These are phyloP conservation scores for Poeciliopsis occidentalis DNA, from an alignment of 2,113 vertebrate species.

Conservation along the genomic window DNA sequence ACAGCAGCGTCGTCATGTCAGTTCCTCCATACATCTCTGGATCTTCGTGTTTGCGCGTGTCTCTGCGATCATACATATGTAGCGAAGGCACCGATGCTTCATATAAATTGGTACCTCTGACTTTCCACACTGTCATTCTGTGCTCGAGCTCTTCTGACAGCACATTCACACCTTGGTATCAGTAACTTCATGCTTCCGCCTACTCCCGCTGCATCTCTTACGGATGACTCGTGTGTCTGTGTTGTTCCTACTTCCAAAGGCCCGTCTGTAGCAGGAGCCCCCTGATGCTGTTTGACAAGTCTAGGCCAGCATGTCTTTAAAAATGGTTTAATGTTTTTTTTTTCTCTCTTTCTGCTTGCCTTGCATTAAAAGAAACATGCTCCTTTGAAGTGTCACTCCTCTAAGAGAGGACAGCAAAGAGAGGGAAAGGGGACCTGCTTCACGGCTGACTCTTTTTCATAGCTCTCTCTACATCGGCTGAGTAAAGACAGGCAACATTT, in stretches of 20 bases:
- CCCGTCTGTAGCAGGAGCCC: constrained; percentile 22
- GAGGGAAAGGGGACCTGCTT: constrained; percentile 18
- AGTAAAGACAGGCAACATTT: constrained; percentile 35
- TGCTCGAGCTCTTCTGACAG: constrained; percentile 12
- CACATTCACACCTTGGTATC: constrained; percentile 14
- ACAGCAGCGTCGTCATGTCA: neutral
- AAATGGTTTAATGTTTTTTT: constrained; percentile 49
- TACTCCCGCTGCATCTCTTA: constrained; percentile 11
- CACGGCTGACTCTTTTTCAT: constrained; percentile 24
- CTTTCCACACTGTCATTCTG: neutral
- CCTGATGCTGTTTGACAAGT: constrained; percentile 62
- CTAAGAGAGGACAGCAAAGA: constrained; percentile 12
- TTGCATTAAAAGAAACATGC: constrained; percentile 29
- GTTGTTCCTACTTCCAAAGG: constrained; percentile 11
- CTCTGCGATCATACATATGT: neutral
- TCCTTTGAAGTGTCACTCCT: constrained; percentile 66
- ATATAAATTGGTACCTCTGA: neutral
- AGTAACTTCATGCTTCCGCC: constrained; percentile 17
- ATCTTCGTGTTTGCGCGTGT: neutral
- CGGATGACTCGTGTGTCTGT: constrained; percentile 27
- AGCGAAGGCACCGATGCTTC: neutral
- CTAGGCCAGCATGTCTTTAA: constrained; percentile 53
- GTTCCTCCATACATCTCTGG: neutral
- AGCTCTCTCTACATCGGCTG: constrained; percentile 18
- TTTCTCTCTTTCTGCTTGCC: constrained; percentile 1